A percentile compares a stretch with the other conserved stretches of the same genome.
These are phyloP conservation scores for Suillia variegata DNA, from an alignment of 2,888 invertebrate species.

Conservation along the genomic window DNA sequence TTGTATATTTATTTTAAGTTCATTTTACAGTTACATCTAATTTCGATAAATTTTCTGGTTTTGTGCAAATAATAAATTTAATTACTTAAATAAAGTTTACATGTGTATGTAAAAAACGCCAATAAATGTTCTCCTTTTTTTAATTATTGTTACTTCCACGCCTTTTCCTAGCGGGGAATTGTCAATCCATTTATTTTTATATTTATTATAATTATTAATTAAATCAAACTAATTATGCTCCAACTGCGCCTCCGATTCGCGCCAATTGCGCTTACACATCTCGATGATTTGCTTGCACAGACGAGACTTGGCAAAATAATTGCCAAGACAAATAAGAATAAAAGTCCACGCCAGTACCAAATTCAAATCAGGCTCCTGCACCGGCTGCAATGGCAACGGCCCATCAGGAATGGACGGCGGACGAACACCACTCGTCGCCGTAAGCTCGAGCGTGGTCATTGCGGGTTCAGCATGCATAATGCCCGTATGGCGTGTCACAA, in stretches of 20 bases:
- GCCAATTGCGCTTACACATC: constrained; percentile 83
- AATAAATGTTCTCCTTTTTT: too few species aligned
- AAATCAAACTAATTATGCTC: constrained; percentile 37
- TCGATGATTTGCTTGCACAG: constrained; percentile 83
- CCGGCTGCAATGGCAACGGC: constrained; percentile 72
- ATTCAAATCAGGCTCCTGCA: constrained; percentile 79
- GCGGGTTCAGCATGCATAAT: constrained; percentile 63
- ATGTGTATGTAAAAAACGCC: too few species aligned
- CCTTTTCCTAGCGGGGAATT: too few species aligned
- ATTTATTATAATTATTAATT: neutral
- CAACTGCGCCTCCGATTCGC: constrained; percentile 70
- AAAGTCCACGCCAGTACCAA: constrained; percentile 85
- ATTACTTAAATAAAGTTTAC: too few species aligned
- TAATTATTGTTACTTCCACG: too few species aligned
- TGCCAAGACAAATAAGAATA: constrained; percentile 73
- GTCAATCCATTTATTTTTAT: constrained; percentile 1
- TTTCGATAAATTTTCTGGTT: too few species aligned
- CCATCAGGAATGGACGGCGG: constrained; percentile 43
- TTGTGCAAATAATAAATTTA: too few species aligned
- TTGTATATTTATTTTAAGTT: too few species aligned
- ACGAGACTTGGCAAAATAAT: constrained; percentile 77
- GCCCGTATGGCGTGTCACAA: constrained; percentile 78
- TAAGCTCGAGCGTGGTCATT: constrained; percentile 61
- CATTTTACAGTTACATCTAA: too few species aligned
- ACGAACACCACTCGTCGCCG: constrained; percentile 79